Base-by-base conservation (phyloP, 2,888 invertebrate genomes). In the Drosophila nr. fundita region DNA sequence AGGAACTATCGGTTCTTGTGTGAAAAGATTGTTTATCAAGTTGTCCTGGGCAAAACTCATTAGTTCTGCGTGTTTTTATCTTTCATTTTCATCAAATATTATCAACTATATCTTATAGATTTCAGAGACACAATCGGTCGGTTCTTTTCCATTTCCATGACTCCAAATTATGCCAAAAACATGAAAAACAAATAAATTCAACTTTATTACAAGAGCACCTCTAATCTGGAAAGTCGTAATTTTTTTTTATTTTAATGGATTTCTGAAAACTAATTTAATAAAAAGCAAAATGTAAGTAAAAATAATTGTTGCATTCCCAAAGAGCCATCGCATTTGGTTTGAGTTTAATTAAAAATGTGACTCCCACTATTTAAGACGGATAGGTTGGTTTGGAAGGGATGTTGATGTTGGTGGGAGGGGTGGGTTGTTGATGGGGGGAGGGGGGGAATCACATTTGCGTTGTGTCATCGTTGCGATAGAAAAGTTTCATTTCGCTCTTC, bases 331-430 rank as follows among this genome's bases (percentile, higher is more conserved):
- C 45, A 8, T 45, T 45, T 24, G 36, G 21, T 61, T 70, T 61
- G 55, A 32, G 38, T 45, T 71, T 71, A 71, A 71, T 63, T 71
- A 71, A 63, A 62, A 55, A n/a, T 36, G 49, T 62, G 62, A 36
- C 55, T 67, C 45, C 21, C 52, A 72, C 72, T 72, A 52, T 40
- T 53, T 42, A 40, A 52, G 57, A 24, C 27, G 40, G 13, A 21
- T 21, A 7, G 45, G 45, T 45, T 45, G 10, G 30, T 10, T 32
- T 32, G 30, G 30, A 10, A 32, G 32, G 32, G 32, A 32, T 21
- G n/a, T n/a, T n/a, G 45, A 4, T 7, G 45, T 11, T 0, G 21
- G 13, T 15, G 45, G 13, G 6, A 5, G n/a, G 18, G 4, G 10
- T 5, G 42, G 10, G 24, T 24, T 24, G 24, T 24, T 24, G 24